phyloP scores from a whole-genome alignment of 2,797 vertebrate genomes.

The Sciurus carolinensis region DNA sequence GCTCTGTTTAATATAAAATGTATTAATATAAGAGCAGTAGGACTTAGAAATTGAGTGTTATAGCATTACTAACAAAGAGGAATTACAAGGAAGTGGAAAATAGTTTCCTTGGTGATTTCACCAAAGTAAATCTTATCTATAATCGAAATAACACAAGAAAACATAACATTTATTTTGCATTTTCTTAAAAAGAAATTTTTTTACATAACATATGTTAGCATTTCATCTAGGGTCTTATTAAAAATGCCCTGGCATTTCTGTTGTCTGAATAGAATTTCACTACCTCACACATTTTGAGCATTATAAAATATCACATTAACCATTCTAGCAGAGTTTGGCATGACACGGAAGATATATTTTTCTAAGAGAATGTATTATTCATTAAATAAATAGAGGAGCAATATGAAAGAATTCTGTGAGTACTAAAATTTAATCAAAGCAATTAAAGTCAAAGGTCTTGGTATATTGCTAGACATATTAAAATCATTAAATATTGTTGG shows the following conservation, averaged over 20 bases:
- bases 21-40: not conserved
- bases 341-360: conserved; percentile 81
- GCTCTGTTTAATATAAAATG: not conserved
- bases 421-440: conserved; percentile 78
- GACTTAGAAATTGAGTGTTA: not conserved
- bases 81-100: conserved; percentile 74
- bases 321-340: conserved; percentile 84
- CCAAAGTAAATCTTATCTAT: conserved; percentile 75
- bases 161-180: conserved; percentile 78
- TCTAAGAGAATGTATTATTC: conserved; percentile 75
- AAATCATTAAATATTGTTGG: conserved; percentile 71
- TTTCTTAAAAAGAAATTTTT: conserved; percentile 80
- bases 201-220: conserved; percentile 87
- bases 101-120: conserved; percentile 79
- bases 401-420: conserved; percentile 73
- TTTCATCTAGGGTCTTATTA: conserved; percentile 88
- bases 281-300: conserved; percentile 79
- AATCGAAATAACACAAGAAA: conserved; percentile 69
- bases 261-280: conserved; percentile 83
- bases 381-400: conserved; percentile 78
- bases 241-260: conserved; percentile 90
- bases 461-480: conserved; percentile 68
- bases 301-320: conserved; percentile 88
- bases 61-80: not conserved
- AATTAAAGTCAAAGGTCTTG: conserved; percentile 66